phyloP scores from a whole-genome alignment of 2,888 invertebrate genomes.

The Aspidiotus destructor region DNA sequence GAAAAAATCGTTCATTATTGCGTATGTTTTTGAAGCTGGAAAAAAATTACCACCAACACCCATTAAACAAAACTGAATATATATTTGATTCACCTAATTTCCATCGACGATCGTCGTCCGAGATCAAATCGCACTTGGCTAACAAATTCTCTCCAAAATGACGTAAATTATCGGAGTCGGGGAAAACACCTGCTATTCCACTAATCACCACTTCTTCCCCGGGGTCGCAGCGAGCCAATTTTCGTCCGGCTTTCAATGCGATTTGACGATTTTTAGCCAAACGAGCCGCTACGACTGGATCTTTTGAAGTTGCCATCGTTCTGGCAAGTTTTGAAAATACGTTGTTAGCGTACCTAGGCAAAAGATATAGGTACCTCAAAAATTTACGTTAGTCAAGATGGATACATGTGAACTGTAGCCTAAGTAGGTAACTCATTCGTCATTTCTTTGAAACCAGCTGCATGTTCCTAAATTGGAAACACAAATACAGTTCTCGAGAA shows the following conservation, averaged over 20 bases:
- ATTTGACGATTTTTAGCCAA: conserved; percentile 32
- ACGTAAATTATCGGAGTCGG: conserved; percentile 62
- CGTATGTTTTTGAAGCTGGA: background rate
- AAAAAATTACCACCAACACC: background rate
- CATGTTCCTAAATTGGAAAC: too few species aligned
- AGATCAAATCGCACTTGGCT: conserved; percentile 65
- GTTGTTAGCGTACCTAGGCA: too few species aligned
- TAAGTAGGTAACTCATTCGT: too few species aligned
- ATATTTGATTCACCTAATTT: conserved; percentile 38
- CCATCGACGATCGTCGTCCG: conserved; percentile 44
- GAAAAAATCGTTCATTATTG: too few species aligned
- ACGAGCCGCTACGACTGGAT: conserved; percentile 8
- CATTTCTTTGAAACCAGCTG: too few species aligned
- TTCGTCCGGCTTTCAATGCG: conserved; percentile 43
- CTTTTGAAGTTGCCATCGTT: conserved; percentile 5
- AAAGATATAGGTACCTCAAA: too few species aligned
- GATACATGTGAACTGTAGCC: too few species aligned
- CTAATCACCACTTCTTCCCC: conserved; percentile 58
- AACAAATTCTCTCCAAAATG: conserved; percentile 61
- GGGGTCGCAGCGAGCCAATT: conserved; percentile 49
- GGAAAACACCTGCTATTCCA: conserved; percentile 63
- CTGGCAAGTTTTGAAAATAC: too few species aligned
- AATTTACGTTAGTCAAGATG: too few species aligned
- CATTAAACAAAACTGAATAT: background rate
- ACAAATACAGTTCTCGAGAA: too few species aligned